Conservation (phyloP, 2,888 invertebrate genomes). For the Matsumyia berberina region DNA sequence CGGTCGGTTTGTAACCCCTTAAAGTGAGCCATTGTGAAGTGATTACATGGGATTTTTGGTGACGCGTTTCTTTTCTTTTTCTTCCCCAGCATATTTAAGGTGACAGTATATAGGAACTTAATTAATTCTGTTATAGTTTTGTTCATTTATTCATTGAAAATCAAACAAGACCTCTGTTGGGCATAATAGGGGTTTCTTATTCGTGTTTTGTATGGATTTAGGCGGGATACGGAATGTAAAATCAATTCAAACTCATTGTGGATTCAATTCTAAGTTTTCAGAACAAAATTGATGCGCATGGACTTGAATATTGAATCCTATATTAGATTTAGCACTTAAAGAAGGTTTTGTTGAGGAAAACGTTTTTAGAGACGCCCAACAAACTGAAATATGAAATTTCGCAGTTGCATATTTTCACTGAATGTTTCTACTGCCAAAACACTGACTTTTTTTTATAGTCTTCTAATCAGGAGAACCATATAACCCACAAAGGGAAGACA, state of each 20-base stretch:
- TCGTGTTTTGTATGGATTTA: constrained; percentile 6
- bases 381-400: too few species aligned
- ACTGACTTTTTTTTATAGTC: too few species aligned
- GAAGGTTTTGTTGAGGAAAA: too few species aligned
- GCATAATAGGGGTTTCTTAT: constrained; percentile 47
- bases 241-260: not conserved
- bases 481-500: too few species aligned
- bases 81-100: constrained; percentile 14
- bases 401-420: too few species aligned
- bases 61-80: constrained; percentile 32
- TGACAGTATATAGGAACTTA: constrained; percentile 45
- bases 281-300: not conserved
- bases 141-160: constrained; percentile 42
- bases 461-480: too few species aligned
- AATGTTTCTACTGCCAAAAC: too few species aligned
- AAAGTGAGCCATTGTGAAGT: constrained; percentile 61
- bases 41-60: constrained; percentile 69
- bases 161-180: constrained; percentile 24
- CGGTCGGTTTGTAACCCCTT: constrained; percentile 57
- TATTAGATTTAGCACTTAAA: too few species aligned
- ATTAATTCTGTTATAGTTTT: constrained; percentile 49
- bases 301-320: too few species aligned
- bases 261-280: not conserved
- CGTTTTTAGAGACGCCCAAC: too few species aligned
- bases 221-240: not conserved